Evolutionary conservation across 2,888 invertebrate species (phyloP).

Genomic region (Bellardia bayeri): DNA sequence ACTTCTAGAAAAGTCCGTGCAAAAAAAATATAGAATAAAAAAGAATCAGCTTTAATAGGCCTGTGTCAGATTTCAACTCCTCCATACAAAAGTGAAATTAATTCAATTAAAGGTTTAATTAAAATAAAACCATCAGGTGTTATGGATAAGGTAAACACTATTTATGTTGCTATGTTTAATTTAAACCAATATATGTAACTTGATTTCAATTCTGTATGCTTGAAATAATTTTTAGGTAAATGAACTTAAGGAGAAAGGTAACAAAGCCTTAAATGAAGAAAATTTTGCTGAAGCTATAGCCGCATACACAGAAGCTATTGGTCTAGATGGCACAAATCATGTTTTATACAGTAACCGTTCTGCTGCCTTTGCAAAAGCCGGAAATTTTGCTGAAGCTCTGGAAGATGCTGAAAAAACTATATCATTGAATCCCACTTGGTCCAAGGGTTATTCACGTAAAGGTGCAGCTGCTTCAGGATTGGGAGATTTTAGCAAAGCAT

Average conservation of each 20-base stretch:
- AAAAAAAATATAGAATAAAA: slow-evolving; percentile 49
- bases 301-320: slow-evolving; percentile 92
- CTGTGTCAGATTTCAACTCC: slow-evolving; percentile 19
- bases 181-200: neutral
- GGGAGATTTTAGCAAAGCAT: slow-evolving; percentile 90
- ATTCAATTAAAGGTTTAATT: slow-evolving; percentile 13
- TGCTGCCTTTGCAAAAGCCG: slow-evolving; percentile 93
- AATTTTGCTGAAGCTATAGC: slow-evolving; percentile 92
- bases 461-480: slow-evolving; percentile 93
- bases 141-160: slow-evolving; percentile 76
- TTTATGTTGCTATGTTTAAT: neutral
- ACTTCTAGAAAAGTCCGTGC: slow-evolving; percentile 67
- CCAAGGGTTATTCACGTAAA: slow-evolving; percentile 95
- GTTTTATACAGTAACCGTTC: slow-evolving; percentile 96
- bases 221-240: slow-evolving; percentile 87
- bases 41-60: slow-evolving; percentile 27
- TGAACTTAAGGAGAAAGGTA: slow-evolving; percentile 94
- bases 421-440: slow-evolving; percentile 92
- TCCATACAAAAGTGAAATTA: slow-evolving; percentile 31
- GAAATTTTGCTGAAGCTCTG: slow-evolving; percentile 90
- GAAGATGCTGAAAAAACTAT: slow-evolving; percentile 94
- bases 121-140: slow-evolving; percentile 30
- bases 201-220: neutral
- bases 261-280: slow-evolving; percentile 91
- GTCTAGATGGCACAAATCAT: slow-evolving; percentile 91